Conservation (phyloP, 2,113 vertebrate species). For the Charadrius vociferus region DNA sequence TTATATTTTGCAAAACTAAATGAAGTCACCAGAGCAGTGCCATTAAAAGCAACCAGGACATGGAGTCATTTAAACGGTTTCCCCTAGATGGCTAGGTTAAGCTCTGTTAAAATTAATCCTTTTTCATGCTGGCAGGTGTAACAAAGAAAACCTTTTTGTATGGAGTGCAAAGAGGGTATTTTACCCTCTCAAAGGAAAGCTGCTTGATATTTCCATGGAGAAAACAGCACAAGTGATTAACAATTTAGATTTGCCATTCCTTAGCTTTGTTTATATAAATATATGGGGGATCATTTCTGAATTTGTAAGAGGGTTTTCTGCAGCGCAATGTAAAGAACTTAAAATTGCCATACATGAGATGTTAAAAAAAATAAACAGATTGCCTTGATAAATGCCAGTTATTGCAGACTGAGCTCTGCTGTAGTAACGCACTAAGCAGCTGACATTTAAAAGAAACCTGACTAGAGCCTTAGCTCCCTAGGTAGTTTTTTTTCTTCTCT, state of each 20-base stretch:
- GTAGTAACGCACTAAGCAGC: neutral
- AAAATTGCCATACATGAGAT: slow-evolving; percentile 63
- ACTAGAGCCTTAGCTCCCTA: neutral
- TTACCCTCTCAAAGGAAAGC: slow-evolving; percentile 59
- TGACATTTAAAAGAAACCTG: slow-evolving; percentile 25
- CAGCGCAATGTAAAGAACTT: slow-evolving; percentile 59
- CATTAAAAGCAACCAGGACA: slow-evolving; percentile 62
- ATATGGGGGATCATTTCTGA: slow-evolving; percentile 68
- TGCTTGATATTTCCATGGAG: slow-evolving; percentile 66
- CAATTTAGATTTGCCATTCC: slow-evolving; percentile 67
- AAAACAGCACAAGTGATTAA: slow-evolving; percentile 66
- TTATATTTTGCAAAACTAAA: slow-evolving; percentile 47
- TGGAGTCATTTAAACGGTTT: slow-evolving; percentile 54
- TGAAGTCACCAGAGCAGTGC: slow-evolving; percentile 50
- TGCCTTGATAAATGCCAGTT: slow-evolving; percentile 53
- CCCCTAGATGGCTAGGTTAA: slow-evolving; percentile 54
- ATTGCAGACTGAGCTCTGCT: neutral
- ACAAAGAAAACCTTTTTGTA: slow-evolving; percentile 73
- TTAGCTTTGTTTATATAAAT: slow-evolving; percentile 70
- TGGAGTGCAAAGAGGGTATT: slow-evolving; percentile 61
- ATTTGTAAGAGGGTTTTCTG: slow-evolving; percentile 71
- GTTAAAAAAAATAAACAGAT: slow-evolving; percentile 57
- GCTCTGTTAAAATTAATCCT: slow-evolving; percentile 75
- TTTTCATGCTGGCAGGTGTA: slow-evolving; percentile 74
- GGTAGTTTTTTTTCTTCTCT: slow-evolving; percentile 5